Evolutionary conservation across 1,140 invertebrate species (phyloP), one percentile per base, ranked within the genome.

Genomic region (Archivesica marissinica): DNA sequence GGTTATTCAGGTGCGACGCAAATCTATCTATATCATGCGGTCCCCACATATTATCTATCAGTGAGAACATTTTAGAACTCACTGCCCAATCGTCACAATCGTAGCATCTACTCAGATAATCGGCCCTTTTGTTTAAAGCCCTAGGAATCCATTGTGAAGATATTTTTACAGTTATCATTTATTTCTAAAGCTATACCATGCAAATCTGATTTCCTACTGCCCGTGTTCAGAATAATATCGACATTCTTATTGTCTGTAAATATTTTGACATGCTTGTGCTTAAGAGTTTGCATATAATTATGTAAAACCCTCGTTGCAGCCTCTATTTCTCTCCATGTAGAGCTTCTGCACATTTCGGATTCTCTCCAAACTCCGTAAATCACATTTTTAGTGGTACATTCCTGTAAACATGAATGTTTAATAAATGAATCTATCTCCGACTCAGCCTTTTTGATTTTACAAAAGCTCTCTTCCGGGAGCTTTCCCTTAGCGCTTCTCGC

Each of bases 81-180:
- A 82, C 59, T 4, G 3, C 3, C 66, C 79, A 82, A 30, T 82
- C 79, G 30, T 82, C 79, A 61, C 35, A 35, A 70, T 82, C 79
- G 2, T 41, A 23, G 2, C 4, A 4, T 38, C 79, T 7, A 72
- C 52, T 72, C 9, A 82, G 59, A 3, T 56, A 1, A 74, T 82
- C 68, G 17, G 79, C 79, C 20, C 2, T 6, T 2, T 23, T 7
- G 41, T 82, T 82, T 9, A 47, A 2, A 44, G 23, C 20, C 23
- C 79, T 56, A 3, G 79, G 54, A 41, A 82, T 61, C 79, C 68
- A 82, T 81, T 70, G 28, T 20, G 61, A 30, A n/a, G 9, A 28
- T 61, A 30, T 1, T 33, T n/a, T 50, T n/a, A 35, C 74, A 76
- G n/a, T 56, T 35, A 3, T 4, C 20, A 3, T 56, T 50, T 20